Conservation (phyloP, 2,113 vertebrate genomes). For the Cisticola juncidis region DNA sequence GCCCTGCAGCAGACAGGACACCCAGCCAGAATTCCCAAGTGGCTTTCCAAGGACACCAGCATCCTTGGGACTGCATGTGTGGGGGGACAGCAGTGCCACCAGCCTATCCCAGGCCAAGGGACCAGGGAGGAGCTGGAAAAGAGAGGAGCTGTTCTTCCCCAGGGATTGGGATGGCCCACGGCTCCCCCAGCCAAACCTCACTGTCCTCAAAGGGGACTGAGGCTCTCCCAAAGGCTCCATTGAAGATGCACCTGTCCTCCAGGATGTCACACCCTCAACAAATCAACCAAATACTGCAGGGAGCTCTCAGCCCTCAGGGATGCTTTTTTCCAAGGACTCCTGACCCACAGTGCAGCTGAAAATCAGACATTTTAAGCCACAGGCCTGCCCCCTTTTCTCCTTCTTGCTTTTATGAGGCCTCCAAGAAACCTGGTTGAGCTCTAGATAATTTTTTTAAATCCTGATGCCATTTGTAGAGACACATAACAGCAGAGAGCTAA, state of each 20-base stretch:
- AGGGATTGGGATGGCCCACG: neutral
- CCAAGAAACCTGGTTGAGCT: conserved; percentile 30
- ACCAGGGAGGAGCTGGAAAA: neutral
- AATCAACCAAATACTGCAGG: neutral
- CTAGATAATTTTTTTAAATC: conserved; percentile 10
- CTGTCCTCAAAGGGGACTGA: accelerated
- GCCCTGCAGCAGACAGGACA: neutral
- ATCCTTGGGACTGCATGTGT: neutral
- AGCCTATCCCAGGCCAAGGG: neutral
- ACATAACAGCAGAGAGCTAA: conserved; percentile 9
- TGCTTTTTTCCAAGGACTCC: neutral
- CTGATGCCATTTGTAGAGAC: conserved; percentile 34
- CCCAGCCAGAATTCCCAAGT: neutral
- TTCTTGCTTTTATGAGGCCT: neutral
- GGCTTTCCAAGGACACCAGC: neutral
- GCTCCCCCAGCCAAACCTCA: neutral
- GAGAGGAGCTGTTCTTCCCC: neutral
- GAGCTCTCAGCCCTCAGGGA: neutral
- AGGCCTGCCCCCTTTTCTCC: neutral
- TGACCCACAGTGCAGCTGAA: neutral
- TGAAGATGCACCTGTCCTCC: neutral
- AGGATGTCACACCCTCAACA: neutral
- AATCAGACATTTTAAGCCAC: neutral
- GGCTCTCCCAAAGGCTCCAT: neutral
- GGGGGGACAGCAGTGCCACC: neutral